Percentiles rank a stretch among this genome's conserved stretches.
These are phyloP conservation scores for Xenops minutus DNA, from an alignment of 2,797 vertebrate species.

Conservation along the genomic window DNA sequence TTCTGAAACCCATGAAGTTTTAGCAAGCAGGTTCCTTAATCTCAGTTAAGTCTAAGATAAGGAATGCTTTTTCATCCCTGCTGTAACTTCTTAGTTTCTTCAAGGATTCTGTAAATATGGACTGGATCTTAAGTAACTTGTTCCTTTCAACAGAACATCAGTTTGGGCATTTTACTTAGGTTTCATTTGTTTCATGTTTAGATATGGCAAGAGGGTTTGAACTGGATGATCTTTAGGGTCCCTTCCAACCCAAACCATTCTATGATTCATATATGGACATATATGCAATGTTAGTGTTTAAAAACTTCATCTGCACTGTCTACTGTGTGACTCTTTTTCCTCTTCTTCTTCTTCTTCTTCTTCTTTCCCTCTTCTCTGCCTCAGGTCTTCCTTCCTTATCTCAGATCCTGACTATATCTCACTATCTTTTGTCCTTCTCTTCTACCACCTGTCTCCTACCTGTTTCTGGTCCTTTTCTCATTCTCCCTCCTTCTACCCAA, in stretches of 20 bases:
- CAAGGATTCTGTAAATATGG: background rate
- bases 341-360: background rate
- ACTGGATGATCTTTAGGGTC: background rate
- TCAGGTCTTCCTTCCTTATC: conserved; percentile 59
- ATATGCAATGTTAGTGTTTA: background rate
- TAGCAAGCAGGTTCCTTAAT: background rate
- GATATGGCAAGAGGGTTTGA: background rate
- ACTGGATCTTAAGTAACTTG: background rate
- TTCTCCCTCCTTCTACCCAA: conserved; percentile 19
- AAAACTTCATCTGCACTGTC: background rate
- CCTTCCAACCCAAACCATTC: background rate
- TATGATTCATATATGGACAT: background rate
- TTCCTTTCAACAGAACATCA: background rate
- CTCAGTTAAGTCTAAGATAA: background rate
- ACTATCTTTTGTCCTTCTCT: conserved; percentile 33
- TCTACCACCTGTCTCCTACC: conserved; percentile 24
- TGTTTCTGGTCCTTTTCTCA: conserved; percentile 55
- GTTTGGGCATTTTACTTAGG: background rate
- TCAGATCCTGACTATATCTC: conserved; percentile 46
- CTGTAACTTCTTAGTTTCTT: background rate
- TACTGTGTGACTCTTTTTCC: background rate
- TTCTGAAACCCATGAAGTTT: conserved; percentile 5
- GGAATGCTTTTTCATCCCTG: background rate
- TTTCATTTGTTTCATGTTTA: background rate
- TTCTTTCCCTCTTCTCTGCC: conserved; percentile 41